Evolutionary conservation across 2,888 invertebrate genomes (phyloP), one percentile per base, ranked within the genome.

Genomic region (Pharmacophagus antenor): DNA sequence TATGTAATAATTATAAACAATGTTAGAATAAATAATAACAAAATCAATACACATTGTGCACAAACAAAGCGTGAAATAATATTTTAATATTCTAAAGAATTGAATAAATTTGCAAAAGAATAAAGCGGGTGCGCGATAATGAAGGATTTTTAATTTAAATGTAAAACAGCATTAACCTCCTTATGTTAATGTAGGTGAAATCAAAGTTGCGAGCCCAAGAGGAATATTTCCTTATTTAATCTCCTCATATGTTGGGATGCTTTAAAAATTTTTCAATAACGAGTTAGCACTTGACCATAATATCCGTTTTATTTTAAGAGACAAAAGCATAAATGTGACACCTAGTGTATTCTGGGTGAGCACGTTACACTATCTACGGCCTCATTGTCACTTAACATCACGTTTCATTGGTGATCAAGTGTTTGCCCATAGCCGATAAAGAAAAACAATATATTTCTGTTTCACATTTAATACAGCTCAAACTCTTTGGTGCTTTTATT

Each of bases 81-180:
- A 15, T 18, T 42, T 42, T 42, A 42, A 42, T 42, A 17, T 18
- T 15, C 17, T 42, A 42, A 42, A 42, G 42, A 17, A 42, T 42
- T 4, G 17, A 17, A 42, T 42, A 18, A 42, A 42, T 42, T 42
- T 42, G 8, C 42, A 18, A n/a, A 18, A 18, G 18, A 18, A 42
- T 18, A 42, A n/a, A 42, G 42, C 42, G 42, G 17, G 17, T 8
- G n/a, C 5, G 42, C 42, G 42, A 17, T 42, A 42, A 42, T 42
- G 42, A 42, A 17, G 18, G 1, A 18, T 17, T 42, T 42, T 42
- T 42, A 42, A 42, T 42, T 42, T 42, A 42, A 42, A 42, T 42
- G 42, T 42, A 42, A 42, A 42, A 42, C 42, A 42, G 42, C 18
- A 18, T 42, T 42, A 42, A 42, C 42, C 42, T 42, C 7, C n/a